Evolutionary conservation across 2,113 vertebrate genomes (phyloP).

Genomic region (Amia ocellicauda): DNA sequence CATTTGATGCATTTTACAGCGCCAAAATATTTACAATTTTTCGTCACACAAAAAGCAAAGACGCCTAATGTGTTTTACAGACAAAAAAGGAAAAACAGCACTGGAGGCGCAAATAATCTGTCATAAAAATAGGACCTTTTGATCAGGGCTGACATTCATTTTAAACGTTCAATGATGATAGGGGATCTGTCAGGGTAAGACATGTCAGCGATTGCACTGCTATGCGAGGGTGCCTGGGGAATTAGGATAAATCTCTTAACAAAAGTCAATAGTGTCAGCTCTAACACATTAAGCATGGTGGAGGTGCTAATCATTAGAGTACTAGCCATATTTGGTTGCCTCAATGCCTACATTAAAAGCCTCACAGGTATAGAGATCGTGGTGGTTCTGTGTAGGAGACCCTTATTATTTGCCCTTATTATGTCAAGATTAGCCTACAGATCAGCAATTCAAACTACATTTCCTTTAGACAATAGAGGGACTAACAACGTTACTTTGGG

Average conservation of each 20-base stretch:
- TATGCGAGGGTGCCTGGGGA: conserved; percentile 83
- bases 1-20: too few relatives aligned
- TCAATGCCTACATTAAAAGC: conserved; percentile 54
- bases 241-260: conserved; percentile 83
- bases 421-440: not conserved
- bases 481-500: not conserved
- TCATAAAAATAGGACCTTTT: conserved; percentile 78
- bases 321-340: conserved; percentile 51
- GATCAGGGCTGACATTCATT: conserved; percentile 80
- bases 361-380: conserved; percentile 30
- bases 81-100: conserved; percentile 63
- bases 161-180: conserved; percentile 75
- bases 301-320: conserved; percentile 91
- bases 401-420: not conserved
- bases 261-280: conserved; percentile 88
- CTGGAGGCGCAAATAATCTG: conserved; percentile 78
- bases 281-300: conserved; percentile 85
- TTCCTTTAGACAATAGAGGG: not conserved
- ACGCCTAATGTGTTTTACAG: not conserved
- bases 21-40: not conserved
- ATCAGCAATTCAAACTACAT: not conserved
- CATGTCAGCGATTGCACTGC: conserved; percentile 78
- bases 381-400: not conserved
- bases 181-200: conserved; percentile 82
- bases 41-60: not conserved